These are phyloP conservation scores for Trogon surrucura DNA, from an alignment of 2,113 vertebrate species.

Conservation along the genomic window DNA sequence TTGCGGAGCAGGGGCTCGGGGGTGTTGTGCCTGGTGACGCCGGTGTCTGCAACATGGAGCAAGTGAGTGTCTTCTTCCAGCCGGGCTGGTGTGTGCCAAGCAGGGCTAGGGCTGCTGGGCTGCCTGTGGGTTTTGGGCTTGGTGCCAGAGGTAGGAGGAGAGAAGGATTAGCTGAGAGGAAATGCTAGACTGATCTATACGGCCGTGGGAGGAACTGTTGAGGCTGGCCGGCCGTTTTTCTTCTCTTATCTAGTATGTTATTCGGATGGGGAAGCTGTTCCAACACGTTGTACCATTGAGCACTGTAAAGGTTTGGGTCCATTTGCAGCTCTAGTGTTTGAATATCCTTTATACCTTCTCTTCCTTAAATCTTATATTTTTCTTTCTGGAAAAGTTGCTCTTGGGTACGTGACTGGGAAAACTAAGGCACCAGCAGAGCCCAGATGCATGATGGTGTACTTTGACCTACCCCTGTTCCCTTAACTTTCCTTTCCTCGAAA, in stretches of 20 bases:
- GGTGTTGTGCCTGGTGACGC: neutral
- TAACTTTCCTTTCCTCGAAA: neutral
- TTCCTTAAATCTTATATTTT: accelerated
- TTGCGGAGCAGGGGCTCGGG: neutral
- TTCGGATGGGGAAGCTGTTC: neutral
- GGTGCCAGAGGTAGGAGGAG: neutral
- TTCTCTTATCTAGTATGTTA: accelerated
- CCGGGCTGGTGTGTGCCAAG: accelerated
- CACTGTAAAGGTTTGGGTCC: neutral
- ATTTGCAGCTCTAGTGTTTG: neutral
- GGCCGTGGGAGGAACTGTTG: neutral
- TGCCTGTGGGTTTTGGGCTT: neutral
- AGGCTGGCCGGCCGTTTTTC: neutral
- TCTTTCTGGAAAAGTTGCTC: neutral
- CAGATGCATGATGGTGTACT: neutral
- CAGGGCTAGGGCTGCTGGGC: too few relatives aligned
- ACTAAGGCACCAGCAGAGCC: neutral
- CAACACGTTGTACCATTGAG: neutral
- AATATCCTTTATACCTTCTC: neutral
- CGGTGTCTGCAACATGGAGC: constrained; percentile 9
- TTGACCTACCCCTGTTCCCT: accelerated
- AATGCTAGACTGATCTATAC: neutral
- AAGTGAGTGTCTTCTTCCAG: constrained; percentile 24
- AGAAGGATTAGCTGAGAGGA: neutral
- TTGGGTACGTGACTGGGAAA: neutral